phyloP scores from a whole-genome alignment of 2,888 invertebrate species.

The Nasonia oneida region DNA sequence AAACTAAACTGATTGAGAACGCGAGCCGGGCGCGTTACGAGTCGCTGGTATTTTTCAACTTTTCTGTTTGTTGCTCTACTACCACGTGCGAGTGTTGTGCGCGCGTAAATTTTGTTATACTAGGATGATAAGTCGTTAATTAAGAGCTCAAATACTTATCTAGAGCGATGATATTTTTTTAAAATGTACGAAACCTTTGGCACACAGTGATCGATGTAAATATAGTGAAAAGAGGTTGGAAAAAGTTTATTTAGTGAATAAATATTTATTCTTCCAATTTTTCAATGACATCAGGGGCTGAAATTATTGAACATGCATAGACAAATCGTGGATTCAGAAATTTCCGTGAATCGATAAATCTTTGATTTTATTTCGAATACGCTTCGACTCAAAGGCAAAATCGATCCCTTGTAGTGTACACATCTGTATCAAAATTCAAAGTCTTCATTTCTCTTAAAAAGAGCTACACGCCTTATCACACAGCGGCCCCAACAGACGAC shows the following conservation, averaged over 20 bases:
- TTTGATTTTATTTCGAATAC: no score
- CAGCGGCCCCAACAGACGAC: background rate
- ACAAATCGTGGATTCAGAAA: no score
- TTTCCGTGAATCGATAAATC: no score
- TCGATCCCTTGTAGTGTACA: no score
- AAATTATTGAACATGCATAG: background rate
- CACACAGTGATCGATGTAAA: background rate
- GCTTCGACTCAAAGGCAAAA: no score
- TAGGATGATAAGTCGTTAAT: background rate
- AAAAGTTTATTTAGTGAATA: background rate
- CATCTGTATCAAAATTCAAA: background rate
- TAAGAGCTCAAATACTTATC: background rate
- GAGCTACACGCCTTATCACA: background rate
- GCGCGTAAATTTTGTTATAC: background rate
- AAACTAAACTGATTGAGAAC: constrained; percentile 45
- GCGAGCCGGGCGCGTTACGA: background rate
- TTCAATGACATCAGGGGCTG: background rate
- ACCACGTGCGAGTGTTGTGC: no score
- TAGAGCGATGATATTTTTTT: background rate
- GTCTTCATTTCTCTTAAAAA: background rate
- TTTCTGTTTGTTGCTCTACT: background rate
- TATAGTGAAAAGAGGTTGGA: background rate
- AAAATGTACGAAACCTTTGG: background rate
- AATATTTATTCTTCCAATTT: background rate
- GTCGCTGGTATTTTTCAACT: constrained; percentile 26